phyloP scores from a whole-genome alignment of 2,888 invertebrate genomes.

The Acleris emargana region DNA sequence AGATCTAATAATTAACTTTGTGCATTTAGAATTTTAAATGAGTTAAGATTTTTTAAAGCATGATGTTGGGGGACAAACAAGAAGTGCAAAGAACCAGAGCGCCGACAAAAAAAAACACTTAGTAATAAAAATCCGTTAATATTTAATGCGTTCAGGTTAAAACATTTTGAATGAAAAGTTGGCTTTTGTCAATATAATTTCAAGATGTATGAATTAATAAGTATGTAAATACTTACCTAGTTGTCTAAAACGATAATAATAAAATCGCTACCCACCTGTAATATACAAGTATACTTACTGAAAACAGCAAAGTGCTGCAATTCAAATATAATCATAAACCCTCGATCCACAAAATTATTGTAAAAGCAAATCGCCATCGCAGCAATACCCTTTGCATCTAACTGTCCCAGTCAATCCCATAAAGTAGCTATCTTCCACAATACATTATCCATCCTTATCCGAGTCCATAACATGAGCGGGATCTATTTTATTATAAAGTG shows the following conservation, averaged over 20 bases:
- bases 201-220: too few relatives aligned
- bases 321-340: conserved; percentile 46
- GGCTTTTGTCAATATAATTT: too few relatives aligned
- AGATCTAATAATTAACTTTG: too few relatives aligned
- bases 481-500: conserved; percentile 83
- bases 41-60: too few relatives aligned
- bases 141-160: too few relatives aligned
- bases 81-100: too few relatives aligned
- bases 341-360: conserved; percentile 56
- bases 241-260: not conserved
- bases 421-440: conserved; percentile 78
- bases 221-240: too few relatives aligned
- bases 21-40: too few relatives aligned
- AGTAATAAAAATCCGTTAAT: too few relatives aligned
- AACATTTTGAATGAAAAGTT: too few relatives aligned
- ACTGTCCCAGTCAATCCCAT: conserved; percentile 75
- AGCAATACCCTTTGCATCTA: conserved; percentile 76
- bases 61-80: too few relatives aligned
- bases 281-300: not conserved
- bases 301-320: conserved; percentile 41
- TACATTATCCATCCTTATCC: conserved; percentile 81
- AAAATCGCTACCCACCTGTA: not conserved
- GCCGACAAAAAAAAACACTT: too few relatives aligned
- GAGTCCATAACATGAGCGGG: conserved; percentile 75
- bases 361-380: conserved; percentile 62